Evolutionary conservation across 2,888 invertebrate genomes (phyloP), one percentile per base, ranked within the genome.

Genomic region (Dynastes tityus): DNA sequence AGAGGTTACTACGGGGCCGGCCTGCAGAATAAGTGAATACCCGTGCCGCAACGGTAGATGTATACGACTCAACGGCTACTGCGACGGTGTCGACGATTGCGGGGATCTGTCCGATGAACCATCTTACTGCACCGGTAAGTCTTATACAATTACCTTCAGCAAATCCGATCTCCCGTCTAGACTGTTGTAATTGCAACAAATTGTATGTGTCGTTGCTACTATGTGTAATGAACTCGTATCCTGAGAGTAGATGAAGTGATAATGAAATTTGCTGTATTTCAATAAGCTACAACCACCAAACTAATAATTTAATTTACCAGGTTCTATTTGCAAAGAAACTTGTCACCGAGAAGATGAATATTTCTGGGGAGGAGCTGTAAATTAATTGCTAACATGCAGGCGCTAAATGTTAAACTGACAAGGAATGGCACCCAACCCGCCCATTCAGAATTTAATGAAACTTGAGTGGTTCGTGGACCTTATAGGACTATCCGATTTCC

Each of bases 51-150:
- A 92, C 85, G 93, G 92, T 78, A 91, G 91, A 84, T 96, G 97
- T 90, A 93, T 96, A 87, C 94, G 95, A 32, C 91, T 95, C 81
- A 96, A 96, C 90, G 93, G 94, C 84, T 97, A 94, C 89, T 97
- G 97, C 90, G 96, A 97, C 89, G 96, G 96, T 78, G 90, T 90
- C 84, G 92, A 95, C 89, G 95, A 97, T 89, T 97, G 97, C 88
- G 94, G 94, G 40, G 97, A 97, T 90, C 92, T 92, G 82, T 95
- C 95, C 86, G 96, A 96, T 89, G 97, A 96, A 89, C 96, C 96
- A 74, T 90, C 92, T 81, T 92, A 92, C 87, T 96, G 96, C 88
- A 93, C 95, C 84, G 93, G 93, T 93, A 87, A 90, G 90, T 84
- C 29, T 22, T 58, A 71, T 71, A 13, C 27, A 27, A 73, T 73